Evolutionary conservation across 1,140 invertebrate genomes (phyloP).

Genomic region (Drosophila sproati): DNA sequence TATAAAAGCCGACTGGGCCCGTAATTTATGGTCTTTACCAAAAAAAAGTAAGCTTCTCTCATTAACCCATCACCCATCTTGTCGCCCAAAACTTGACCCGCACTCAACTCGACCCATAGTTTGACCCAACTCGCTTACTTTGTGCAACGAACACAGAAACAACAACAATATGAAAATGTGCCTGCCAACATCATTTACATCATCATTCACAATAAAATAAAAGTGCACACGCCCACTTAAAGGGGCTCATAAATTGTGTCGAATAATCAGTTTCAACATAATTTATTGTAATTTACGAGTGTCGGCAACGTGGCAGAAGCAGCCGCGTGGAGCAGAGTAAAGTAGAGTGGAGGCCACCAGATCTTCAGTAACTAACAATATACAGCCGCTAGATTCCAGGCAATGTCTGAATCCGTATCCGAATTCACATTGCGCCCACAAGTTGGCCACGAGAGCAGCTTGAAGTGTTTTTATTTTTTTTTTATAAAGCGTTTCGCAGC

Average conservation of each 20-base stretch:
- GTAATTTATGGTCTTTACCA: conserved; percentile 27
- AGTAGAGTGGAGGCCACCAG: conserved; percentile 17
- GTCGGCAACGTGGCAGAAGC: conserved; percentile 68
- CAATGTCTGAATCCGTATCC: conserved; percentile 27
- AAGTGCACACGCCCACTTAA: conserved; percentile 82
- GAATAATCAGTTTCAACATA: conserved; percentile 83
- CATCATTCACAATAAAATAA: conserved; percentile 84
- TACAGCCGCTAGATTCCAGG: conserved; percentile 31
- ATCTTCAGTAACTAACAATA: conserved; percentile 33
- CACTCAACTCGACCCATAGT: conserved; percentile 57
- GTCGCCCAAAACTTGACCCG: conserved; percentile 69
- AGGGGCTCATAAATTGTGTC: conserved; percentile 81
- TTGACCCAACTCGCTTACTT: conserved; percentile 33
- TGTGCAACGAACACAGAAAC: conserved; percentile 26
- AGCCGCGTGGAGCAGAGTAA: conserved; percentile 16
- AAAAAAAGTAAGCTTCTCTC: conserved; percentile 56
- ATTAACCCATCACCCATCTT: conserved; percentile 69
- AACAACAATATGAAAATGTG: conserved; percentile 48
- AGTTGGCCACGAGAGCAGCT: conserved; percentile 50
- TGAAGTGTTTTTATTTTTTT: conserved; percentile 21
- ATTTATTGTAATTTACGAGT: conserved; percentile 84
- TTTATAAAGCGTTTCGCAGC: conserved; percentile 67
- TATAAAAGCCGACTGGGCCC: conserved; percentile 19
- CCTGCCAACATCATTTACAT: conserved; percentile 80
- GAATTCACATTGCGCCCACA: conserved; percentile 63